phyloP scores from a whole-genome alignment of 1,140 invertebrate species.

The Apis florea region DNA sequence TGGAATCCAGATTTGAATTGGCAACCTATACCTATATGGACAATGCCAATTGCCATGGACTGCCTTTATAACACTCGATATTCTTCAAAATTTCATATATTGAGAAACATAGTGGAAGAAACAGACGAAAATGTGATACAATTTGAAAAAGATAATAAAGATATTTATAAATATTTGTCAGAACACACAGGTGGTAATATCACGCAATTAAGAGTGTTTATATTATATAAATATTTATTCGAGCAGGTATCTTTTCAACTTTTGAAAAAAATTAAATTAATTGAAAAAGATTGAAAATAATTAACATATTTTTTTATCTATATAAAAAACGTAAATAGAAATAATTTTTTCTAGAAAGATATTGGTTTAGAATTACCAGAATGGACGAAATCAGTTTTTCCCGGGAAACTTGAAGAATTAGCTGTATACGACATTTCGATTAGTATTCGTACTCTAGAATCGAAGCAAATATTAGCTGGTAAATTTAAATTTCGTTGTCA shows the following conservation, averaged over 20 bases:
- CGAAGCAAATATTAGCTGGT: slow-evolving; percentile 31
- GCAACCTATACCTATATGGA: slow-evolving; percentile 37
- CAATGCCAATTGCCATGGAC: background rate
- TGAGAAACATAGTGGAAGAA: background rate
- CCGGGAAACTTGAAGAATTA: slow-evolving; percentile 13
- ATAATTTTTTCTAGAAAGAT: slow-evolving; percentile 13
- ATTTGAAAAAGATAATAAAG: background rate
- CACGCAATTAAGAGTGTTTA: background rate
- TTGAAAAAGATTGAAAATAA: too few species aligned
- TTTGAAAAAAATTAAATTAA: background rate
- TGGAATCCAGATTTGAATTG: slow-evolving; percentile 30
- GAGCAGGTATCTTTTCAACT: background rate
- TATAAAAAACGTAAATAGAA: too few species aligned
- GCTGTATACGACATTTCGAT: slow-evolving; percentile 12
- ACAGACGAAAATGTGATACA: background rate
- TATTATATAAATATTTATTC: background rate
- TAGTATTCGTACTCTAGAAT: background rate
- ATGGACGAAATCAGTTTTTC: slow-evolving; percentile 29
- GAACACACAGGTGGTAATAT: slow-evolving; percentile 16
- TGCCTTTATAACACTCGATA: background rate
- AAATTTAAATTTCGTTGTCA: background rate
- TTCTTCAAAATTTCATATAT: background rate
- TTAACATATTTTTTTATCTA: too few species aligned
- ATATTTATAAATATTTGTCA: slow-evolving; percentile 7
- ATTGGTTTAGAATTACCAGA: slow-evolving; percentile 32